Conservation (phyloP, 1,140 invertebrate species). For the Neodiprion pinetum region DNA sequence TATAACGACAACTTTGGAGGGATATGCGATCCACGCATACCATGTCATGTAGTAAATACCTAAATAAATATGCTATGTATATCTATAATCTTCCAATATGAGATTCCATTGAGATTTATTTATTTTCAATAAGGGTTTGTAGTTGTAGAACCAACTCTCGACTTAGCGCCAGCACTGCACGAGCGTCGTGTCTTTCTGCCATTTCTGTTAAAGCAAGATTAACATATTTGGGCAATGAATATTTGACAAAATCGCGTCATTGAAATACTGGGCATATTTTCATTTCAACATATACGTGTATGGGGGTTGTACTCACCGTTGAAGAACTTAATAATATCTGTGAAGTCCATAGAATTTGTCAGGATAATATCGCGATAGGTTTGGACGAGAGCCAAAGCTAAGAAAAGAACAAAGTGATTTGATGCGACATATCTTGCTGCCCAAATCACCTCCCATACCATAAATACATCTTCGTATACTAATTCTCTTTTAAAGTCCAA, state of each 20-base stretch:
- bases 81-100: background rate
- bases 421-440: conserved; percentile 87
- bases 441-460: conserved; percentile 97
- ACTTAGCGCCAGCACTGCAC: conserved; percentile 80
- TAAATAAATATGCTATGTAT: conserved; percentile 2
- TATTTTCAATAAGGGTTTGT: conserved; percentile 90
- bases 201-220: conserved; percentile 76
- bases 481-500: conserved; percentile 83
- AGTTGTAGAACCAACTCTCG: conserved; percentile 85
- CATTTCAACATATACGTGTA: background rate
- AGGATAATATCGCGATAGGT: conserved; percentile 94
- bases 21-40: conserved; percentile 7
- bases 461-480: conserved; percentile 89
- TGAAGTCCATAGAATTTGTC: conserved; percentile 96
- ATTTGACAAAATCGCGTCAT: background rate
- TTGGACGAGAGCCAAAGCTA: conserved; percentile 90
- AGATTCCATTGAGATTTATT: conserved; percentile 57
- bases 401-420: conserved; percentile 89
- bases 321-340: conserved; percentile 97
- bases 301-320: conserved; percentile 73
- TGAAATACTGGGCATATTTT: background rate
- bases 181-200: conserved; percentile 90
- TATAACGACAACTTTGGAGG: background rate
- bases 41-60: conserved; percentile 7
- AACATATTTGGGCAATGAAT: conserved; percentile 15